A percentile compares a stretch with the other conserved stretches of the same genome.
These are phyloP conservation scores for Listronotus bonariensis DNA, from an alignment of 1,140 invertebrate genomes.

Conservation along the genomic window DNA sequence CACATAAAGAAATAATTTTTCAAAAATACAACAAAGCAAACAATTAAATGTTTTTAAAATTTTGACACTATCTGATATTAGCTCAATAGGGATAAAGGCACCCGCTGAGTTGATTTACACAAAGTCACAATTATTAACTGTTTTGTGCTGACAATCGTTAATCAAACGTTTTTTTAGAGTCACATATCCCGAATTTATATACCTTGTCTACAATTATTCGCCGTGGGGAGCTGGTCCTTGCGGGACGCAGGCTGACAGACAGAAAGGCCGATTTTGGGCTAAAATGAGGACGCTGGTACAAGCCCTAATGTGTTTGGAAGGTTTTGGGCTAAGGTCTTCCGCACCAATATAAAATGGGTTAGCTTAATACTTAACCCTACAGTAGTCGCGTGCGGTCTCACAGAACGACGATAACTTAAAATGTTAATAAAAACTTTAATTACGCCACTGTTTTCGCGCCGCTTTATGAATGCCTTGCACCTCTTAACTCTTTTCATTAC, in stretches of 20 bases:
- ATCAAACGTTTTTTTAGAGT: slow-evolving; percentile 20
- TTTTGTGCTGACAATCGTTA: slow-evolving; percentile 25
- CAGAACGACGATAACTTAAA: too few relatives aligned
- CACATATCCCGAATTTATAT: slow-evolving; percentile 16
- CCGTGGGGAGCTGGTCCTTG: slow-evolving; percentile 11
- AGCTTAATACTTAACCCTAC: too few relatives aligned
- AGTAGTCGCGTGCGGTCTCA: too few relatives aligned
- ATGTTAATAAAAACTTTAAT: too few relatives aligned
- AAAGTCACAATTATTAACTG: slow-evolving; percentile 30
- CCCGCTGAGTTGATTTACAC: slow-evolving; percentile 23
- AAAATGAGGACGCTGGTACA: slow-evolving; percentile 6
- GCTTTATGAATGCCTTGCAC: too few relatives aligned
- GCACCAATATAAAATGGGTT: too few relatives aligned
- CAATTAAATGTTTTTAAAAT: slow-evolving; percentile 11
- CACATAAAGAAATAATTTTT: too few relatives aligned
- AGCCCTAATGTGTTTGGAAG: too few relatives aligned
- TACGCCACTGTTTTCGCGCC: too few relatives aligned
- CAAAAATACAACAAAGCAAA: slow-evolving; percentile 10
- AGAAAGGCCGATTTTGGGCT: neutral
- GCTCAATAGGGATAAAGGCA: slow-evolving; percentile 3
- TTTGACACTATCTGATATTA: slow-evolving; percentile 16
- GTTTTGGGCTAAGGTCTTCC: too few relatives aligned
- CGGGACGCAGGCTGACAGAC: neutral
- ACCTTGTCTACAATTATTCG: slow-evolving; percentile 21
- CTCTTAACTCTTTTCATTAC: too few relatives aligned